Percentiles rank a stretch among this genome's conserved stretches.
phyloP scores from a whole-genome alignment of 2,113 vertebrate genomes.

The Hypanus sabinus region DNA sequence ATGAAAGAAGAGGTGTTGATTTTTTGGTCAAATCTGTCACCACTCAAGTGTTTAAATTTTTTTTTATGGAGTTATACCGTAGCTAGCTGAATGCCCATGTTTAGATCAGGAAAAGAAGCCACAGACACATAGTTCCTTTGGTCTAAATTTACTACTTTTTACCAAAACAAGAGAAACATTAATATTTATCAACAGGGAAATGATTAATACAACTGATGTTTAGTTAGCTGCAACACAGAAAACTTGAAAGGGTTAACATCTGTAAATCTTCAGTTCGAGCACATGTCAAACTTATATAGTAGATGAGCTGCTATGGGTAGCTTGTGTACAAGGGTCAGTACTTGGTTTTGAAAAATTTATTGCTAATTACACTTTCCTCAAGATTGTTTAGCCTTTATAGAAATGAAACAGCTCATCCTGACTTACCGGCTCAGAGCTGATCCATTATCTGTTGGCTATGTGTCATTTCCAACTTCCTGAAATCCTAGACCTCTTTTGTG shows the following conservation, averaged over 20 bases:
- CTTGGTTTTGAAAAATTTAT: conserved; percentile 48
- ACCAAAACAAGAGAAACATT: neutral
- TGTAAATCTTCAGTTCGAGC: conserved; percentile 44
- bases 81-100: neutral
- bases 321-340: conserved; percentile 35
- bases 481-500: conserved; percentile 44
- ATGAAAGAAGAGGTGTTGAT: neutral
- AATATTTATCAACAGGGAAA: neutral
- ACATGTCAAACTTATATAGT: conserved; percentile 44
- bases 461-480: conserved; percentile 44
- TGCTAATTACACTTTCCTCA: conserved; percentile 49
- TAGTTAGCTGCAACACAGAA: neutral
- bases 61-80: neutral
- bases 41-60: neutral
- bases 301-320: conserved; percentile 42
- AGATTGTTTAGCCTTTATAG: conserved; percentile 48
- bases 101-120: neutral
- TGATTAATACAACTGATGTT: neutral
- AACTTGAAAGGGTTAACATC: conserved; percentile 38
- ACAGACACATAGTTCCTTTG: neutral
- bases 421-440: conserved; percentile 46
- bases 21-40: neutral
- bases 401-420: conserved; percentile 48
- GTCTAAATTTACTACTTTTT: neutral
- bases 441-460: conserved; percentile 51